Conservation (phyloP, 2,797 vertebrate species). For the Aldrovandia affinis region DNA sequence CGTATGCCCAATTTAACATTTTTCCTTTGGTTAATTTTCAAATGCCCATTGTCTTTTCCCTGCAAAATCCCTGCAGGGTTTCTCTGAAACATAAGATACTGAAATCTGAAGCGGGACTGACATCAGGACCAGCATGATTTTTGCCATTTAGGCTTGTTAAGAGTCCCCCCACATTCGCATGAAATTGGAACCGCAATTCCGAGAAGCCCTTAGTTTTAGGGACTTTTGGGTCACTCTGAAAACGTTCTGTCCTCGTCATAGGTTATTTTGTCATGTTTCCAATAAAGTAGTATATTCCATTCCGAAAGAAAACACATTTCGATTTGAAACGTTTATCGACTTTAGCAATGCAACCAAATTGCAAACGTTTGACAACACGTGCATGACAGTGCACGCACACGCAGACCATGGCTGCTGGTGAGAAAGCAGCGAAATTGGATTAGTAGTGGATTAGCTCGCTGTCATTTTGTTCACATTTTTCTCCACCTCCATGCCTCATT, state of each 20-base stretch:
- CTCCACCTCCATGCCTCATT: conserved; percentile 37
- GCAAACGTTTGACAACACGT: not conserved
- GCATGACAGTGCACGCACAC: conserved; percentile 27
- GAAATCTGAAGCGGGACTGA: too few relatives aligned
- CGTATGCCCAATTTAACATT: too few relatives aligned
- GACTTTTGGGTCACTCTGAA: not conserved
- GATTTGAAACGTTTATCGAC: not conserved
- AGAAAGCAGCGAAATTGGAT: conserved; percentile 58
- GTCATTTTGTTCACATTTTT: conserved; percentile 35
- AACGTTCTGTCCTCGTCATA: not conserved
- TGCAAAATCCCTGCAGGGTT: too few relatives aligned
- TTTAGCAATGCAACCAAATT: not conserved
- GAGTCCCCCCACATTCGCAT: too few relatives aligned
- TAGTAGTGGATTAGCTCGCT: conserved; percentile 59
- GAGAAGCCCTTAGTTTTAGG: not conserved
- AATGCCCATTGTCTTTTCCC: too few relatives aligned
- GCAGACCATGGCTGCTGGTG: conserved; percentile 37
- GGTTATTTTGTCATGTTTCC: not conserved
- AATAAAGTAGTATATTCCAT: not conserved
- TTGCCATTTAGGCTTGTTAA: too few relatives aligned
- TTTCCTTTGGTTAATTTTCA: too few relatives aligned
- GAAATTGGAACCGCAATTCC: not conserved
- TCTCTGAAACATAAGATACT: too few relatives aligned
- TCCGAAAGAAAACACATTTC: not conserved
- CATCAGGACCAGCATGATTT: too few relatives aligned